Evolutionary conservation across 2,113 vertebrate species (phyloP).

Genomic region (Aegithalos caudatus): DNA sequence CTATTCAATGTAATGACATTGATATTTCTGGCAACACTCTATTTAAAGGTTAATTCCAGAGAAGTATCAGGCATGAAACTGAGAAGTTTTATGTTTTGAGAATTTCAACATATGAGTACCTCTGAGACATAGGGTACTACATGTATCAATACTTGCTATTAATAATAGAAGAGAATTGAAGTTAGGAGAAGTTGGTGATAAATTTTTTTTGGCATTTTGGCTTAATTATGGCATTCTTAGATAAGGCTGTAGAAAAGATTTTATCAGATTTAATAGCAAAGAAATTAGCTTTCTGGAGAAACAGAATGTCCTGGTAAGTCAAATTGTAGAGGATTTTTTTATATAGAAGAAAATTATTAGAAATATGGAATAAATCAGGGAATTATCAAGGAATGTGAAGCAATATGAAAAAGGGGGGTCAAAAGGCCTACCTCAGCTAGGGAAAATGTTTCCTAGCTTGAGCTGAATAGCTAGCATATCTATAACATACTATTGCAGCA

Average conservation of each 20-base stretch:
- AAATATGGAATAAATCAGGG: neutral
- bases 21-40: neutral
- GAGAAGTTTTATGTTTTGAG: neutral
- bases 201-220: neutral
- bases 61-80: neutral
- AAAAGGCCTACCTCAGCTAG: neutral
- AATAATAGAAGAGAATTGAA: neutral
- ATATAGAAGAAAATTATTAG: neutral
- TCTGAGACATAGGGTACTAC: neutral
- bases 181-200: neutral
- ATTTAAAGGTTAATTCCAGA: neutral
- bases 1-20: neutral
- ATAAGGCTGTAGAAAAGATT: neutral
- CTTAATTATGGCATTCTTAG: neutral
- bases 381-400: neutral
- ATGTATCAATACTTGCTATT: neutral
- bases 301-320: neutral
- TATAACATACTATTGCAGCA: slow-evolving; percentile 22
- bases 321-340: neutral
- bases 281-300: neutral
- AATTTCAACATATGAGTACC: neutral
- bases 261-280: neutral
- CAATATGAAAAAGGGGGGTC: neutral
- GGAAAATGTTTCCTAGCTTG: slow-evolving; percentile 1
- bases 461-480: slow-evolving; percentile 7